Evolutionary conservation across 2,888 invertebrate species (phyloP), one percentile per base, ranked within the genome.

Genomic region (Drosophila buzzatii): DNA sequence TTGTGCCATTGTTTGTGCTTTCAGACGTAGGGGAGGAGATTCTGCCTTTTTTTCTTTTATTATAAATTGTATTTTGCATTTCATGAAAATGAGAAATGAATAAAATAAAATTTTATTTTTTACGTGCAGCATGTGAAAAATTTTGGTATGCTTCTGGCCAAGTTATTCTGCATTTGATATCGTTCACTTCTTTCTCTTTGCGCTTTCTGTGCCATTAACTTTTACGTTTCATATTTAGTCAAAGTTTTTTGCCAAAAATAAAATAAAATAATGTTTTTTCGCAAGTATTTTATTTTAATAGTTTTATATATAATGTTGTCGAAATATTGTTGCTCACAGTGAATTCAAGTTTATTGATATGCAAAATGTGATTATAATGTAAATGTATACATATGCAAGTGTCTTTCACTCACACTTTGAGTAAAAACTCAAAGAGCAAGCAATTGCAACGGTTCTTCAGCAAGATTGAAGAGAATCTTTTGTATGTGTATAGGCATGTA

Each of bases 81-180:
- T 80, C 70, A 67, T 78, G 79, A 79, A 85, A 85, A 90, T 87
- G 85, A 84, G 91, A 85, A 90, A 90, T 90, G 89, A 91, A 91
- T 91, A 90, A 92, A 91, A 91, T 91, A 91, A 92, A 91, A 90
- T 92, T 92, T 90, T 91, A 91, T 91, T 92, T 91, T 84, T 89
- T 90, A 86, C 80, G 79, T 82, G 89, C 90, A 91, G 91, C 91
- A 90, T 91, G 91, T 91, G 88, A 86, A 89, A 87, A 82, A 87
- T 82, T 84, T 85, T 85, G 81, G 74, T 66, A 61, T 73, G 76
- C 56, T 53, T 35, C 52, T 57, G 44, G 39, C 52, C 51, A 68
- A 33, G 33, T 83, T 84, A 51, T 33, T 81, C 74, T 75, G 39
- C 31, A 49, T 53, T 60, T 61, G 44, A 31, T 3, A 64, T 56